Conservation (phyloP, 2,113 vertebrate genomes). For the Gobius niger region DNA sequence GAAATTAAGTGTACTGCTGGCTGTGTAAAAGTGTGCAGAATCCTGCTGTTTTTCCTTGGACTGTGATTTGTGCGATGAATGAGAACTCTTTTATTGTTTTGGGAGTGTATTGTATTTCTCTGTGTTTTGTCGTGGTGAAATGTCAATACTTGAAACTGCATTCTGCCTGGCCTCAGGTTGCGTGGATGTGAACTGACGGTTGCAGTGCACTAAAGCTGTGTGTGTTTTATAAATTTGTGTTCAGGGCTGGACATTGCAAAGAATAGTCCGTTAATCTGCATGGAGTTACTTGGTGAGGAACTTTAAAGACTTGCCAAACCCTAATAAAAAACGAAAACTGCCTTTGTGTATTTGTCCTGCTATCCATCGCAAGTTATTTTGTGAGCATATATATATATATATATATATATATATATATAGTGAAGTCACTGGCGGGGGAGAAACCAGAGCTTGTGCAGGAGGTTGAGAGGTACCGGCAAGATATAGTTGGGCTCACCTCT, state of each 20-base stretch:
- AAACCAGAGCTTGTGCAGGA: no score
- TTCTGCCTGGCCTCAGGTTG: slow-evolving; percentile 56
- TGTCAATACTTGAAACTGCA: slow-evolving; percentile 79
- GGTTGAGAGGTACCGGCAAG: no score
- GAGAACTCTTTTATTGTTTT: slow-evolving; percentile 38
- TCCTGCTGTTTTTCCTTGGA: slow-evolving; percentile 7
- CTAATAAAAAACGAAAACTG: not conserved
- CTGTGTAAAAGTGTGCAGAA: slow-evolving; percentile 5
- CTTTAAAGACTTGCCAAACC: slow-evolving; percentile 17
- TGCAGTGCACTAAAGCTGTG: slow-evolving; percentile 51
- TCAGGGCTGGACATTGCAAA: slow-evolving; percentile 5
- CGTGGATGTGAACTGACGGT: slow-evolving; percentile 48
- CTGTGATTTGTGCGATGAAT: slow-evolving; percentile 24
- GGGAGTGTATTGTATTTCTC: slow-evolving; percentile 42
- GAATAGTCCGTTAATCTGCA: not conserved
- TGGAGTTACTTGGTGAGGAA: not conserved
- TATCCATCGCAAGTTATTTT: not conserved
- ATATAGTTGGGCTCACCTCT: no score
- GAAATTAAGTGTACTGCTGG: not conserved
- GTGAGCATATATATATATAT: not conserved
- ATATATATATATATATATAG: not conserved
- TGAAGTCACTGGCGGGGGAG: no score
- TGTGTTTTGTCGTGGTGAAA: slow-evolving; percentile 51
- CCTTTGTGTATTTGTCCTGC: not conserved
- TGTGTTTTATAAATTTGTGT: slow-evolving; percentile 17